phyloP scores from a whole-genome alignment of 2,113 vertebrate species.

The Coptodon rendalli region DNA sequence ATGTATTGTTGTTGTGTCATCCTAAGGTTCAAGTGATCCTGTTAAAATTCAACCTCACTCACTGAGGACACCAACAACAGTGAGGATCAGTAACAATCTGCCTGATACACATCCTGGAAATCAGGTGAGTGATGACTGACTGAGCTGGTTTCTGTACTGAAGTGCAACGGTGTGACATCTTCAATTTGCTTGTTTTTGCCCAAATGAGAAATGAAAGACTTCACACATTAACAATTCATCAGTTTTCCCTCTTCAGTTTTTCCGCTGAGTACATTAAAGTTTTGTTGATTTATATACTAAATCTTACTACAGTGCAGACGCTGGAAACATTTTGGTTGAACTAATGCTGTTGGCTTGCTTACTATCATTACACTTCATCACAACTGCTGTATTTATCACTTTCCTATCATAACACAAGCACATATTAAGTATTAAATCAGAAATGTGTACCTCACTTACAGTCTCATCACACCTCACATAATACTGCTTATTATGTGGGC shows the following conservation, averaged over 20 bases:
- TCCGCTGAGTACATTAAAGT: background rate
- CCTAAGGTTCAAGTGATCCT: slow-evolving; percentile 38
- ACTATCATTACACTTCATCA: background rate
- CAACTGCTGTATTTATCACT: background rate
- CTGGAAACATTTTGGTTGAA: background rate
- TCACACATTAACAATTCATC: background rate
- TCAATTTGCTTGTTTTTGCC: background rate
- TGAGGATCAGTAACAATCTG: background rate
- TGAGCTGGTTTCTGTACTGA: background rate
- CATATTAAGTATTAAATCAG: background rate
- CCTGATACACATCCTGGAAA: slow-evolving; percentile 4
- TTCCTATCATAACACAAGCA: background rate
- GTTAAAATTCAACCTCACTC: slow-evolving; percentile 7
- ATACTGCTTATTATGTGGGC: background rate
- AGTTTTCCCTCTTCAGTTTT: background rate
- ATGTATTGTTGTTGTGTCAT: background rate
- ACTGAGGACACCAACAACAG: background rate
- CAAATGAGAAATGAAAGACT: background rate
- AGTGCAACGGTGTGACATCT: background rate
- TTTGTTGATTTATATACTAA: background rate
- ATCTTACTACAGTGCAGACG: background rate
- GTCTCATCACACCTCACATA: background rate
- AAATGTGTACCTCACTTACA: background rate
- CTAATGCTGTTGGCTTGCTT: background rate
- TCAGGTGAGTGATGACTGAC: slow-evolving; percentile 41